Evolutionary conservation across 2,888 invertebrate genomes (phyloP).

Genomic region (Scaptomyza tumidula): DNA sequence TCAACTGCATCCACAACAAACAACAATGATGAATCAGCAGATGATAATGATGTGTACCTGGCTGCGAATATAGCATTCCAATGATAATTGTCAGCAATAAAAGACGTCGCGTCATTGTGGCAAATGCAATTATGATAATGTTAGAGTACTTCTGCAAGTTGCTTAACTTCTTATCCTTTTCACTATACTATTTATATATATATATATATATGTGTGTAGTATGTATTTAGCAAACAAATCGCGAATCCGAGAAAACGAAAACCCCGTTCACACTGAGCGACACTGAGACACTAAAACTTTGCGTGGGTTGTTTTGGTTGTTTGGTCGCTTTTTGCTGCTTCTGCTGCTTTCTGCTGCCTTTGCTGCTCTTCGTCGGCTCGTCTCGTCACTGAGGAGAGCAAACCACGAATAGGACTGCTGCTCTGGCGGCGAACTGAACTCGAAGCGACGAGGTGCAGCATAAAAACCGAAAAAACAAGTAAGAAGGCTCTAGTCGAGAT

Average conservation of each 20-base stretch:
- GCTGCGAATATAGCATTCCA: conserved; percentile 51
- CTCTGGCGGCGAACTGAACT: background rate
- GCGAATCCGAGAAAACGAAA: conserved; percentile 40
- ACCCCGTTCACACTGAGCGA: conserved; percentile 64
- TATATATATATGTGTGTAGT: too few relatives aligned
- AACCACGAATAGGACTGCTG: conserved; percentile 20
- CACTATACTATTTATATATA: conserved; percentile 10
- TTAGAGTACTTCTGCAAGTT: conserved; percentile 1
- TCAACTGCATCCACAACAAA: background rate
- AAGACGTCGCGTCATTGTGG: conserved; percentile 57
- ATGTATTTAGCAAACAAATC: conserved; percentile 14
- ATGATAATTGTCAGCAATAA: conserved; percentile 58
- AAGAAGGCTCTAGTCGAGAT: too few relatives aligned
- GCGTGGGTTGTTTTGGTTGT: conserved; percentile 62
- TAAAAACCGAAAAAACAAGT: conserved; percentile 16
- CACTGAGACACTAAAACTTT: conserved; percentile 64
- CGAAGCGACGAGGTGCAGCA: conserved; percentile 54
- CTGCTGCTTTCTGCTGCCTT: background rate
- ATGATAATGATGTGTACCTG: conserved; percentile 47
- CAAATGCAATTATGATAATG: conserved; percentile 29
- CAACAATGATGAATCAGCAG: background rate
- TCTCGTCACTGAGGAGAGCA: conserved; percentile 22
- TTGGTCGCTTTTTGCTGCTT: conserved; percentile 21
- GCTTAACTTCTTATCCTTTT: conserved; percentile 34
- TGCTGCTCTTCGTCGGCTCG: background rate